Percentiles rank a stretch among this genome's conserved stretches.
phyloP scores from a whole-genome alignment of 2,888 invertebrate genomes.

The Deilephila porcellus region DNA sequence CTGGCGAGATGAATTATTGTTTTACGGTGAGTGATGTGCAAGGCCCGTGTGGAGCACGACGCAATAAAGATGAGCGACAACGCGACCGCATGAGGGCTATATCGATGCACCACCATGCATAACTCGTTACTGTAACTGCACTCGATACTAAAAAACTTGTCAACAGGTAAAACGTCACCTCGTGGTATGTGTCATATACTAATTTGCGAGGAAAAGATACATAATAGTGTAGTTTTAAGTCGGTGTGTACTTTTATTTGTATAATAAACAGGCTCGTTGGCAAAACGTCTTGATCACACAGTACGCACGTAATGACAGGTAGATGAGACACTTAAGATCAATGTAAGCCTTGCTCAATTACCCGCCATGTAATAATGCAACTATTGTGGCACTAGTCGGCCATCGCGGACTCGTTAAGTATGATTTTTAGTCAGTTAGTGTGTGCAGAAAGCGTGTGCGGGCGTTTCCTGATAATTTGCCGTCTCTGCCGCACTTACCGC shows the following conservation, averaged over 20 bases:
- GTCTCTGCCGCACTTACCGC: constrained; percentile 63
- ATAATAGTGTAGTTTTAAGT: constrained; percentile 9
- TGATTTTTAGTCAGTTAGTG: constrained; percentile 71
- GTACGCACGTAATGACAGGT: constrained; percentile 22
- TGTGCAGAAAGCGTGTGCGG: constrained; percentile 82
- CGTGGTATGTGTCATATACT: background rate
- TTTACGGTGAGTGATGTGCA: constrained; percentile 41
- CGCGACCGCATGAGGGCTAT: constrained; percentile 66
- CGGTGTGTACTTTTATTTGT: constrained; percentile 1
- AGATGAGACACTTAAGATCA: constrained; percentile 43
- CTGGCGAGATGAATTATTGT: constrained; percentile 34
- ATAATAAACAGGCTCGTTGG: constrained; percentile 11
- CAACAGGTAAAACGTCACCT: constrained; percentile 14
- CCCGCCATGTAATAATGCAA: constrained; percentile 46
- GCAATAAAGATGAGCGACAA: constrained; percentile 27
- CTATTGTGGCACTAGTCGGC: constrained; percentile 54
- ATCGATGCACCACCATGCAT: constrained; percentile 62
- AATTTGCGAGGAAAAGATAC: background rate
- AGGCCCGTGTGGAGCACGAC: constrained; percentile 32
- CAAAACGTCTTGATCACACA: constrained; percentile 26
- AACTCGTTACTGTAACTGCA: constrained; percentile 43
- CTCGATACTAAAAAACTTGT: constrained; percentile 40
- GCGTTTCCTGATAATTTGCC: constrained; percentile 76
- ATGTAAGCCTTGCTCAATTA: constrained; percentile 51
- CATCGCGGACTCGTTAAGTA: constrained; percentile 66